phyloP scores from a whole-genome alignment of 2,888 invertebrate species.

The Acleris laterana region DNA sequence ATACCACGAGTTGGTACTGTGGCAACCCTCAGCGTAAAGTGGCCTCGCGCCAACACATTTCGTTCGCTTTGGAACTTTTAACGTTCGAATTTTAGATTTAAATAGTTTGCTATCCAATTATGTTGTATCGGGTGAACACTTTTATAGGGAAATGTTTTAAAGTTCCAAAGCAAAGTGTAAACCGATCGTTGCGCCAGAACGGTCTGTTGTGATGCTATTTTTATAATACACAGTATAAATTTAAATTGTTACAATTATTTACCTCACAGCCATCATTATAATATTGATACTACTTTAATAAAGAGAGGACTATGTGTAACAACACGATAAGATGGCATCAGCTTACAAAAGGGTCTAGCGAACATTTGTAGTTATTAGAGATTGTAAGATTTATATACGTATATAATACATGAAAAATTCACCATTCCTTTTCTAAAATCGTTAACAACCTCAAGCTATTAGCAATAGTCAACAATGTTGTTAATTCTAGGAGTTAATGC shows the following conservation, averaged over 20 bases:
- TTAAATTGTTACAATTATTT: slow-evolving; percentile 82
- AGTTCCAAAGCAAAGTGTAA: slow-evolving; percentile 46
- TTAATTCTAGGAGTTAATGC: slow-evolving; percentile 79
- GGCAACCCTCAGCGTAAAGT: slow-evolving; percentile 67
- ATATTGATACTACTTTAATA: slow-evolving; percentile 84
- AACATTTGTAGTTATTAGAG: slow-evolving; percentile 67
- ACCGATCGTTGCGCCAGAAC: slow-evolving; percentile 66
- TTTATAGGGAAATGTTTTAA: slow-evolving; percentile 23
- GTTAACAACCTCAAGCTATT: slow-evolving; percentile 84
- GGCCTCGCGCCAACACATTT: slow-evolving; percentile 55
- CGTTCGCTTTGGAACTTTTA: slow-evolving; percentile 58
- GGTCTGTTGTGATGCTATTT: slow-evolving; percentile 63
- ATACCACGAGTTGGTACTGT: slow-evolving; percentile 40
- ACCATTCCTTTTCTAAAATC: slow-evolving; percentile 81
- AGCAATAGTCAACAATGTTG: slow-evolving; percentile 85
- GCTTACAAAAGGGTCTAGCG: slow-evolving; percentile 82
- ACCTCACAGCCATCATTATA: slow-evolving; percentile 85
- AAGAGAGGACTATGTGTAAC: slow-evolving; percentile 80
- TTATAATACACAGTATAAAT: slow-evolving; percentile 80
- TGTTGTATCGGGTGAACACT: not conserved
- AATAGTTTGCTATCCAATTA: slow-evolving; percentile 1
- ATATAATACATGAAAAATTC: slow-evolving; percentile 81
- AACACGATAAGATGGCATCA: slow-evolving; percentile 79
- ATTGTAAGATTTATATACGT: slow-evolving; percentile 64
- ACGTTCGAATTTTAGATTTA: slow-evolving; percentile 4